Evolutionary conservation across 2,113 vertebrate genomes (phyloP), one percentile per base, ranked within the genome.

Genomic region (Gobius niger): DNA sequence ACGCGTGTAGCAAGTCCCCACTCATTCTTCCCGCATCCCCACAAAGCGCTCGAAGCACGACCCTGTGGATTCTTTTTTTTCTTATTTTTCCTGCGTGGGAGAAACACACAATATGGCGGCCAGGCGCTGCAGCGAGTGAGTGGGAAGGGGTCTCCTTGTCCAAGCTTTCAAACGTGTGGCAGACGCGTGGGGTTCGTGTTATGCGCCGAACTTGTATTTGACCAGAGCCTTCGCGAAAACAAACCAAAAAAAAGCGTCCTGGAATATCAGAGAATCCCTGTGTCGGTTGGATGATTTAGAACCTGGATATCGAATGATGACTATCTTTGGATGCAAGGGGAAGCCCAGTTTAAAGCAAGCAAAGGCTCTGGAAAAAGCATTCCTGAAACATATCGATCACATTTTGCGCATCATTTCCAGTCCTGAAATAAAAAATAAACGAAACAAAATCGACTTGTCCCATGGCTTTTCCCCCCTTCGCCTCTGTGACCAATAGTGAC

Each of bases 41-140:
- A 19, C 19, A 14, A 3, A 34, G 24, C 34, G 14, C 24, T 57
- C 54, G 24, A 41, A 12, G 10, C 54, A 7, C 54, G 12, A 14
- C 54, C 40, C 19, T 60, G 16, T 56, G 7, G 40, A 40, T 19
- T 0, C 19, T 46, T 12, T 18, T n/a, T 57, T 34, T 34, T 34
- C 24, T 34, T 34, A 34, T 34, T 34, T 34, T 34, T 34, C 3
- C 24, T 73, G 53, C 65, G 44, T 66, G 67, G 67, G 70, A 65
- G 57, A 65, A 65, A 63, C 68, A 63, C 68, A 83, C 85, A 85
- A 84, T 64, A 85, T 85, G 82, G 85, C 85, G 80, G 81, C 77
- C 85, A 67, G 40, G 53, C 44, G 10, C n/a, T 50, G 66, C 6
- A 16, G 50, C 61, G 80, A 77, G 80, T 86, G 82, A 77, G 85